Conservation (phyloP, 2,797 vertebrate species). For the Steatocranus sp. region DNA sequence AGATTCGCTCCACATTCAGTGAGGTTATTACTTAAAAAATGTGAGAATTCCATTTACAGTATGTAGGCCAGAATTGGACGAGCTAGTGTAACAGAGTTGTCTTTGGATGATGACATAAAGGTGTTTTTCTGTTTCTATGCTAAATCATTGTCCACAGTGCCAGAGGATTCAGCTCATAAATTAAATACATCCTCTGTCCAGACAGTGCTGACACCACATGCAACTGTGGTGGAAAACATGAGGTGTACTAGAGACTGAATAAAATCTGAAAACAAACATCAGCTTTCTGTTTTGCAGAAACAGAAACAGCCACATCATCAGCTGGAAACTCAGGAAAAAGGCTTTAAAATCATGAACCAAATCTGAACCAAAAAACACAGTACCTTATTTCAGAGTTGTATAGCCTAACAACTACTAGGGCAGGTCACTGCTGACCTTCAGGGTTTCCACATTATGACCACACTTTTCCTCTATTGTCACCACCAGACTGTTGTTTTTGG, state of each 20-base stretch:
- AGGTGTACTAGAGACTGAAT: background rate
- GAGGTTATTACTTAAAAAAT: background rate
- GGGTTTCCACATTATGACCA: background rate
- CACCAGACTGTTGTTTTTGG: background rate
- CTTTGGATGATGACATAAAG: background rate
- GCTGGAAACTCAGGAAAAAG: background rate
- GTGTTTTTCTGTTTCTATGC: background rate
- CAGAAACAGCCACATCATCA: background rate
- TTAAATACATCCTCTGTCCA: background rate
- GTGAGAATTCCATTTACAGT: background rate
- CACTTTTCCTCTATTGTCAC: background rate
- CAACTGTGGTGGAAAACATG: background rate
- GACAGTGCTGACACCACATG: background rate
- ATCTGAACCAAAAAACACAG: background rate
- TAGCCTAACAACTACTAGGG: background rate
- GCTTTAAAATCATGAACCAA: background rate
- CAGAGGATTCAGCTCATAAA: background rate
- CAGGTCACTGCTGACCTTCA: background rate
- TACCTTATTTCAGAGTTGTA: background rate
- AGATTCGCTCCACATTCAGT: background rate
- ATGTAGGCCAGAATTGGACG: background rate
- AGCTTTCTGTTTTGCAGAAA: rapidly evolving
- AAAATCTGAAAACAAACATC: background rate
- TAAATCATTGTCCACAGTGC: background rate
- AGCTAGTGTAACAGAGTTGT: background rate